A percentile compares a stretch with the other conserved stretches of the same genome.
phyloP scores from a whole-genome alignment of 2,797 vertebrate species.

The Cephalopachus bancanus region DNA sequence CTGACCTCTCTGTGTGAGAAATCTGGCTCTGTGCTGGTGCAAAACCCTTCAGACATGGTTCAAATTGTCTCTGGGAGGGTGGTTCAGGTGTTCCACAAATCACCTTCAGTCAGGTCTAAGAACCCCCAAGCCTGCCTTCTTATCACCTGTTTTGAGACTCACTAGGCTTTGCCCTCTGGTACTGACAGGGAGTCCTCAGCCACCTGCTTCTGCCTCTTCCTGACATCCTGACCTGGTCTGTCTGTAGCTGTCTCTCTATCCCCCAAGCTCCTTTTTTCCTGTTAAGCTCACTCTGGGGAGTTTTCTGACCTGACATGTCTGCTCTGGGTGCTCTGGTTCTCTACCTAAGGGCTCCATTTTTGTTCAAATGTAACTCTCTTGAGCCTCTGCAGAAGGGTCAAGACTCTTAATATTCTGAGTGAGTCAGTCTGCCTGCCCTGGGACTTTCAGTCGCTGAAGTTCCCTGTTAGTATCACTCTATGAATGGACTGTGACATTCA shows the following conservation, averaged over 20 bases:
- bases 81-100: neutral
- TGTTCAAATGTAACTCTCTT: neutral
- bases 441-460: neutral
- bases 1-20: neutral
- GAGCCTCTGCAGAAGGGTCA: neutral
- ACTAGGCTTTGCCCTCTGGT: too few species aligned
- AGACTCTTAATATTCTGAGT: fast-evolving
- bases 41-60: neutral
- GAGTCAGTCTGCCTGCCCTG: neutral
- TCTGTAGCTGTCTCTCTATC: neutral
- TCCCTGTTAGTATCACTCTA: neutral
- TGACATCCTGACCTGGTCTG: neutral
- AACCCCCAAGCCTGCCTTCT: neutral
- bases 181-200: neutral
- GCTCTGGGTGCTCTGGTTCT: neutral
- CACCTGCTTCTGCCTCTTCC: neutral
- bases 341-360: neutral
- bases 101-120: neutral
- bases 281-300: neutral
- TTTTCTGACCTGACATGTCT: neutral
- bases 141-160: too few species aligned
- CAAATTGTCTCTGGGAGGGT: neutral
- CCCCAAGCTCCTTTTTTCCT: neutral
- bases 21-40: too few species aligned
- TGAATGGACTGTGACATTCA: too few species aligned